Evolutionary conservation across 2,113 vertebrate species (phyloP).

Genomic region (Odontophorus gujanensis): DNA sequence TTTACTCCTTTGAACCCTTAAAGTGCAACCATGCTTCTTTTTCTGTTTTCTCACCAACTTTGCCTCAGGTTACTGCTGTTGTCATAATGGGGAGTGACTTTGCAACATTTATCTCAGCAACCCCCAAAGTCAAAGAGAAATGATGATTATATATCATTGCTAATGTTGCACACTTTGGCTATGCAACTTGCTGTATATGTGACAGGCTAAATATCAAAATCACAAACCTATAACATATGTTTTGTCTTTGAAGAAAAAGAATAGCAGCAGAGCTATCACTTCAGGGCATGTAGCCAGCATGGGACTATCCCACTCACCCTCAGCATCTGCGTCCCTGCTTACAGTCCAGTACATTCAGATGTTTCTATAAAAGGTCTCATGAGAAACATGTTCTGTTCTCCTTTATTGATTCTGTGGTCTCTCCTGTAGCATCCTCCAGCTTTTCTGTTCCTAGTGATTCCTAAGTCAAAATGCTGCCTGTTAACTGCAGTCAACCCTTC

Average conservation of each 20-base stretch:
- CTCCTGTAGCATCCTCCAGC: not conserved
- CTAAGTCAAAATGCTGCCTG: not conserved
- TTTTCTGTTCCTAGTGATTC: not conserved
- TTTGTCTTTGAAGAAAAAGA: not conserved
- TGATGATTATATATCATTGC: not conserved
- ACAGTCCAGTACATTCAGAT: not conserved
- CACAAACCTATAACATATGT: fast-evolving
- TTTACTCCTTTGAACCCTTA: not conserved
- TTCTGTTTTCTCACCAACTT: not conserved
- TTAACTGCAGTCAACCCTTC: not conserved
- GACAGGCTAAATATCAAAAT: not conserved
- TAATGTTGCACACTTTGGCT: not conserved
- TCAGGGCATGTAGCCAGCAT: fast-evolving
- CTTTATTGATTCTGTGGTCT: not conserved
- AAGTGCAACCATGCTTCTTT: not conserved
- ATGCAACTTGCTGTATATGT: not conserved
- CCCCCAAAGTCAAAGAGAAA: not conserved
- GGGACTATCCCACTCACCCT: not conserved
- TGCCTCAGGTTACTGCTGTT: not conserved
- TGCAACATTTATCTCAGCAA: not conserved
- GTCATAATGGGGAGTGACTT: not conserved
- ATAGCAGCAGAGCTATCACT: not conserved
- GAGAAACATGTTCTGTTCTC: not conserved
- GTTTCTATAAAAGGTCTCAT: not conserved
- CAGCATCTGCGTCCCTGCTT: not conserved